Base-by-base conservation (phyloP, 2,888 invertebrate species). In the Morpho helenor region DNA sequence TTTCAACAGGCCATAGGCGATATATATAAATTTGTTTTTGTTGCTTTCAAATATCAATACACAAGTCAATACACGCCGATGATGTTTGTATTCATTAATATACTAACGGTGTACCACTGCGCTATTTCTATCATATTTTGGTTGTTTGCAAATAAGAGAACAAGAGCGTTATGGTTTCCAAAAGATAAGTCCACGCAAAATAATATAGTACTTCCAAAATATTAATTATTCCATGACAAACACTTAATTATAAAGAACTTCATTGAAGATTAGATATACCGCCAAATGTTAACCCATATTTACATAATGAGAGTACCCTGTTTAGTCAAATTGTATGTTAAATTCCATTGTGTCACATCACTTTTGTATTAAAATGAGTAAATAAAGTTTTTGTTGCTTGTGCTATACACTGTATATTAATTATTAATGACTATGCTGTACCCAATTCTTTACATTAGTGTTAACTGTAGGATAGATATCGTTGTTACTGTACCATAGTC, bases 111-210 rank as follows among this genome's bases (percentile, higher is more conserved):
- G 61, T 89, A 82, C 63, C 81, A 87, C 45, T 87, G 85, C 68
- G 79, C 80, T 0, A 68, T 79, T 44, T 78, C 87, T 0, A 81
- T 82, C 49, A 62, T 76, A 7, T 89, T 88, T 65, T 89, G 89
- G 89, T 70, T 89, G 6, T 82, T 86, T 57, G 88, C 84, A 2
- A 89, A 88, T 59, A 70, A 72, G 2, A 76, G 76, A 6, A 89
- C 89, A 0, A 74, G 87, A 64, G 70, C 72, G 41, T 56, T 84
- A 56, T 89, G 88, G 40, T 52, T 62, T 31, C 22, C 49, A 49
- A 59, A 57, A 16, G 58, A 66, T 7, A 59, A 59, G 39, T 41
- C 22, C 39, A 7, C 45, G 31, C 44, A 44, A 42, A 49, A 50
- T n/a, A 52, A 49, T n/a, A 41, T 41, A 48, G 39, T 48, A 7